Evolutionary conservation across 2,113 vertebrate genomes (phyloP), one percentile per base, ranked within the genome.

Genomic region (Periophthalmodon schlosseri): DNA sequence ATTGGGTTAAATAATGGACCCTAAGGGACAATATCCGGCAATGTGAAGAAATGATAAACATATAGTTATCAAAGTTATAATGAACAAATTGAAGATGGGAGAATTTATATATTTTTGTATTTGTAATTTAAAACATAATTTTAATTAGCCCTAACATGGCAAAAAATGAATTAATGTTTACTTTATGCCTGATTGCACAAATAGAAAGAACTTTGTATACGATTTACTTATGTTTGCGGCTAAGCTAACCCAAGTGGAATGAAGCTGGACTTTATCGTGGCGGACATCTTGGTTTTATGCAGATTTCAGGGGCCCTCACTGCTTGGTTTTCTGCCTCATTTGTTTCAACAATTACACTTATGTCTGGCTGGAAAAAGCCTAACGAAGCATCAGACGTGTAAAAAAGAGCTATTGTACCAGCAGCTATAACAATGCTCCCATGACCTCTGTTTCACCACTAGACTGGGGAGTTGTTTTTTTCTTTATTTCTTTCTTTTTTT

Each of bases 311-410:
- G 34, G 63, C 36, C 63, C 63, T 39, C 18, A 9, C 34, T 44
- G 33, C 33, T 14, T 36, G 18, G 5, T 61, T 36, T 63, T 36
- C 60, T 20, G 61, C 34, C 4, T 39, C 63, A 44, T 39, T 65
- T n/a, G 63, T 18, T n/a, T 20, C 34, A 65, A 44, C 63, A 65
- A 44, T 20, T 18, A 33, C 24, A 33, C 5, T 28, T 33, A 34
- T 16, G 28, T 34, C 52, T 56, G 52, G 52, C 60, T 63, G 60
- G 60, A 34, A 63, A 18, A 63, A 34, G 60, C 24, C 60, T 63
- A 63, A 63, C 28, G 15, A 63, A 63, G 60, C 58, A 61, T 28
- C 11, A 33, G 49, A 52, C 49, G 21, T 24, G 12, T 60, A 60
- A 60, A 60, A 4, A 14, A 12, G 23, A 14, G 21, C 24, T 34